Conservation (phyloP, 1,140 invertebrate genomes). For the Pteromalus puparum region DNA sequence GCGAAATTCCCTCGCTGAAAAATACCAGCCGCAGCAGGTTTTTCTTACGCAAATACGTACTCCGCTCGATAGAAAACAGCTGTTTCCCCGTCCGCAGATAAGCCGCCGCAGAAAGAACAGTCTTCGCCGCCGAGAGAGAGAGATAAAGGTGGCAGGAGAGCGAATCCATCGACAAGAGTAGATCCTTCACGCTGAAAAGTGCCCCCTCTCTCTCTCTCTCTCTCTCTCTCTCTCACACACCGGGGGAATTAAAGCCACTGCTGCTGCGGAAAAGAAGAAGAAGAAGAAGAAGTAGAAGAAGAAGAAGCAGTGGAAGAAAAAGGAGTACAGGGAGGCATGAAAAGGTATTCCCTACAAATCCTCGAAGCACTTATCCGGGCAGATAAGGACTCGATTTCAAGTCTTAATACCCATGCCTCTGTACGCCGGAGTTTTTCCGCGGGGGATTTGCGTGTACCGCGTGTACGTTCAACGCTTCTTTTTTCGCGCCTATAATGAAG, state of each 20-base stretch:
- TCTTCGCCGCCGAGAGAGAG: slow-evolving; percentile 8
- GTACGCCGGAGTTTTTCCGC: neutral
- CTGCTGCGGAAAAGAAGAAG: neutral
- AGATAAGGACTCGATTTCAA: slow-evolving; percentile 44
- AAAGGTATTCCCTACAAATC: slow-evolving; percentile 18
- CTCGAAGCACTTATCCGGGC: slow-evolving; percentile 7
- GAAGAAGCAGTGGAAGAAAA: neutral
- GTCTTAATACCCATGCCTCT: slow-evolving; percentile 14
- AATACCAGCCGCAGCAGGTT: neutral
- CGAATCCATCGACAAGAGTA: slow-evolving; percentile 35
- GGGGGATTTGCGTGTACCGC: neutral
- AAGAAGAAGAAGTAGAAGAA: neutral
- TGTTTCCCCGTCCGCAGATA: neutral
- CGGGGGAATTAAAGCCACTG: slow-evolving; percentile 12
- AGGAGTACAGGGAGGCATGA: slow-evolving; percentile 7
- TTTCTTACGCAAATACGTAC: neutral
- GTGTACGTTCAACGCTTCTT: neutral
- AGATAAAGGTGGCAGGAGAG: neutral
- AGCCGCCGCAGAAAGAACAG: neutral
- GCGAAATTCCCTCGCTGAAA: neutral
- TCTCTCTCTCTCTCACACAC: too few species aligned
- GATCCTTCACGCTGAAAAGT: slow-evolving; percentile 25
- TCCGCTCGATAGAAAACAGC: slow-evolving; percentile 5
- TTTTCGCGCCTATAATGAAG: neutral
- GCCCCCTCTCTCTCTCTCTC: neutral